These are phyloP conservation scores for Samia ricini DNA, from an alignment of 1,140 invertebrate genomes.

Conservation along the genomic window DNA sequence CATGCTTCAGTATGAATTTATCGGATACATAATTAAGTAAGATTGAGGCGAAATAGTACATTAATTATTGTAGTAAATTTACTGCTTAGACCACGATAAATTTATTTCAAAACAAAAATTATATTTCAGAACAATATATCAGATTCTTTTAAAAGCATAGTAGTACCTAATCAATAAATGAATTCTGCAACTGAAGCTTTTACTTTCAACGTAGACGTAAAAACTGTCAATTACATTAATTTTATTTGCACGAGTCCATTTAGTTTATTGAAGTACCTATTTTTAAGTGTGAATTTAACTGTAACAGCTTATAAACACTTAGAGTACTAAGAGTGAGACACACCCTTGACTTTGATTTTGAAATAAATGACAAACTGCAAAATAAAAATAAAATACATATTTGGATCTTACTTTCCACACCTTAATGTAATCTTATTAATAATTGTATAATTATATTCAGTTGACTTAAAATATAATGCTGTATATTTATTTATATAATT, in stretches of 20 bases:
- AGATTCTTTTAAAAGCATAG: conserved; percentile 10
- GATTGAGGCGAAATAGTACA: too few relatives aligned
- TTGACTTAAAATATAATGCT: background rate
- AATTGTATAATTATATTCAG: conserved; percentile 19
- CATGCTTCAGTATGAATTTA: too few relatives aligned
- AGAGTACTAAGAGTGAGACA: conserved; percentile 21
- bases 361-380: conserved; percentile 69
- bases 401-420: conserved; percentile 66
- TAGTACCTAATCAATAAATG: conserved; percentile 20
- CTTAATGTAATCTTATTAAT: conserved; percentile 12
- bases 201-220: conserved; percentile 22
- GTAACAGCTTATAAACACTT: conserved; percentile 20
- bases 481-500: background rate
- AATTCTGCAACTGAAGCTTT: conserved; percentile 37
- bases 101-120: conserved; percentile 47
- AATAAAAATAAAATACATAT: conserved; percentile 68
- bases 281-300: conserved; percentile 12
- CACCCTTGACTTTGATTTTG: conserved; percentile 6
- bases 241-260: conserved; percentile 39
- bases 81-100: background rate
- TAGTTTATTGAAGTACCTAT: conserved; percentile 18
- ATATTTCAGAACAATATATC: conserved; percentile 55
- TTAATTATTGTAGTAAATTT: background rate
- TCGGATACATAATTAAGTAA: too few relatives aligned
- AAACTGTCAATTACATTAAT: conserved; percentile 29